phyloP scores from a whole-genome alignment of 2,888 invertebrate species.

The Mylabris sibirica region DNA sequence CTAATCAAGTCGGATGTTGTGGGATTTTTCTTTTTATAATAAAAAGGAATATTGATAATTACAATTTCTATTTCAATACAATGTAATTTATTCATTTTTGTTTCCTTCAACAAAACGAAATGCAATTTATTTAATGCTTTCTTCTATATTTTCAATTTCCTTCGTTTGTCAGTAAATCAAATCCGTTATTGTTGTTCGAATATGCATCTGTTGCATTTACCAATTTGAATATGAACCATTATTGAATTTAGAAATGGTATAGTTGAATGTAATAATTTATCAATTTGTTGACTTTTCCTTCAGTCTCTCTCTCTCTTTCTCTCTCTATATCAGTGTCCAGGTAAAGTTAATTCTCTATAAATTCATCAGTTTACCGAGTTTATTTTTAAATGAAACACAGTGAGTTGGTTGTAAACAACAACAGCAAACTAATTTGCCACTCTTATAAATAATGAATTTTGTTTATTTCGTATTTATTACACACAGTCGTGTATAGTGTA shows the following conservation, averaged over 20 bases:
- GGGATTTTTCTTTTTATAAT: too few relatives aligned
- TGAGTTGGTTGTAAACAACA: slow-evolving; percentile 38
- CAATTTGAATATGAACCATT: not conserved
- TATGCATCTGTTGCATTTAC: slow-evolving; percentile 9
- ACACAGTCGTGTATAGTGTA: too few relatives aligned
- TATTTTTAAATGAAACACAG: slow-evolving; percentile 24
- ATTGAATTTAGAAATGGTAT: not conserved
- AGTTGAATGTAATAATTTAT: not conserved
- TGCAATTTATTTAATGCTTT: slow-evolving; percentile 9
- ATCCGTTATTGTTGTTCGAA: slow-evolving; percentile 6
- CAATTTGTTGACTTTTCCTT: not conserved
- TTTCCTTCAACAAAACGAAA: not conserved
- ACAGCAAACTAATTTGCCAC: slow-evolving; percentile 55
- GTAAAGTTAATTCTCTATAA: slow-evolving; percentile 46
- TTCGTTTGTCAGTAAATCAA: slow-evolving; percentile 1
- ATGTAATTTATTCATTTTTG: not conserved
- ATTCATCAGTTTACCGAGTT: slow-evolving; percentile 54
- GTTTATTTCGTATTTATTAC: slow-evolving; percentile 57
- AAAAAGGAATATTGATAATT: not conserved
- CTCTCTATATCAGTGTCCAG: not conserved
- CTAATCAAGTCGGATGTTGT: not conserved
- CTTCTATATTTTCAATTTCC: slow-evolving; percentile 1
- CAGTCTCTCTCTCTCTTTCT: too few relatives aligned
- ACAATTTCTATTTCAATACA: not conserved
- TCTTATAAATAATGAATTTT: slow-evolving; percentile 57